Evolutionary conservation across 2,797 vertebrate species (phyloP), one percentile per base, ranked within the genome.

Genomic region (Mus spretus): DNA sequence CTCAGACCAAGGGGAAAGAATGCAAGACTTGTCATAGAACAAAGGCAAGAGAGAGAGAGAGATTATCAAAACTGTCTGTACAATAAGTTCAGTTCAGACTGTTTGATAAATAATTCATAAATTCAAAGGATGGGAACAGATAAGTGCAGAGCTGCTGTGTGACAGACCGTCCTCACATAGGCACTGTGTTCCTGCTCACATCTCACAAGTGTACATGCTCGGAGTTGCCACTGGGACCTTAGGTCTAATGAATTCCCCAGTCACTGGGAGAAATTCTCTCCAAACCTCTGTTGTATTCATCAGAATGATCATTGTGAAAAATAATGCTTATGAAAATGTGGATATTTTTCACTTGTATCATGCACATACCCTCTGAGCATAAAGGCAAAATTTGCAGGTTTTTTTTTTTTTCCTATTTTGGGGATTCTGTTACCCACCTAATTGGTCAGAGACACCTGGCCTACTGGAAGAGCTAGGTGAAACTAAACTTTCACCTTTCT

Each of bases 261-360:
- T 57, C 55, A 37, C 47, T 14, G 47, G 79, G 31, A 72, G 70
- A 80, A 50, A 44, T 70, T 80, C 72, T 94, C 50, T 75, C 74
- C 78, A 72, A 53, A 70, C n/a, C 67, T 86, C 89, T 94, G 86
- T 65, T 92, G 92, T 85, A 50, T 65, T 57, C 12, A 94, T 92
- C 91, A 97, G 47, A 87, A 57, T 10, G 22, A 88, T 50, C 65
- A 44, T 19, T 40, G 2, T 44, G 19, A 87, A 90, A 96, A 93
- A 59, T 6, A 40, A 70, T 37, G 72, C 77, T 70, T 67, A 31
- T 44, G 44, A 77, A 89, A 82, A 50, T 82, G 65, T 10, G 2
- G 24, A 47, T 84, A 44, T 6, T 67, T 74, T 83, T 70, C 67
- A 78, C 20, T 61, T 79, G 57, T n/a, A 28, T 20, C 12, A 28